Evolutionary conservation across 2,113 vertebrate genomes (phyloP).

Genomic region (Petromus typicus): DNA sequence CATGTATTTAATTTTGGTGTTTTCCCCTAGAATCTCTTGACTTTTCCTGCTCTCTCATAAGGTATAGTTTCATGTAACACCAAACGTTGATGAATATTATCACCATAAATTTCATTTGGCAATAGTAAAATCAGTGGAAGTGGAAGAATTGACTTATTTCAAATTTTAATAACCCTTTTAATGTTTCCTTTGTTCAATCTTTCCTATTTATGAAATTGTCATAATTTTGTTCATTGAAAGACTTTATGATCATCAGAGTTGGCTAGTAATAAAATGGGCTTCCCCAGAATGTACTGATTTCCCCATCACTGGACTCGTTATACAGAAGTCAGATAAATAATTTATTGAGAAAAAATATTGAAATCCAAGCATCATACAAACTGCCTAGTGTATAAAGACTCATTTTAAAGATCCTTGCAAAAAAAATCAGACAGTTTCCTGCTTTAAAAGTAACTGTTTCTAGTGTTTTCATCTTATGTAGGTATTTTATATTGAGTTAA

Average conservation of each 20-base stretch:
- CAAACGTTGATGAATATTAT: constrained; percentile 1
- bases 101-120: constrained; percentile 13
- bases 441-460: constrained; percentile 36
- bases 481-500: background rate
- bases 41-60: background rate
- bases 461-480: constrained; percentile 4
- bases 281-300: constrained; percentile 20
- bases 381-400: background rate
- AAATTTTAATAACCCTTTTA: constrained; percentile 19
- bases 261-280: background rate
- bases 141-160: constrained; percentile 52
- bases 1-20: background rate
- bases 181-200: background rate
- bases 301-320: background rate
- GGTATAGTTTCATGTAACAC: background rate
- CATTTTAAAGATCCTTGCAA: background rate
- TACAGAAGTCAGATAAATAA: background rate
- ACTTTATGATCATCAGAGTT: background rate
- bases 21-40: background rate
- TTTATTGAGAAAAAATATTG: constrained; percentile 40
- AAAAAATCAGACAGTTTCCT: constrained; percentile 18
- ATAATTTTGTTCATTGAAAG: constrained; percentile 17
- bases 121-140: constrained; percentile 42
- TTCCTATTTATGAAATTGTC: constrained; percentile 50
- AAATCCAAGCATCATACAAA: background rate